A percentile compares a stretch with the other conserved stretches of the same genome.
These are phyloP conservation scores for Unio delphinus DNA, from an alignment of 2,888 invertebrate species.

Conservation along the genomic window DNA sequence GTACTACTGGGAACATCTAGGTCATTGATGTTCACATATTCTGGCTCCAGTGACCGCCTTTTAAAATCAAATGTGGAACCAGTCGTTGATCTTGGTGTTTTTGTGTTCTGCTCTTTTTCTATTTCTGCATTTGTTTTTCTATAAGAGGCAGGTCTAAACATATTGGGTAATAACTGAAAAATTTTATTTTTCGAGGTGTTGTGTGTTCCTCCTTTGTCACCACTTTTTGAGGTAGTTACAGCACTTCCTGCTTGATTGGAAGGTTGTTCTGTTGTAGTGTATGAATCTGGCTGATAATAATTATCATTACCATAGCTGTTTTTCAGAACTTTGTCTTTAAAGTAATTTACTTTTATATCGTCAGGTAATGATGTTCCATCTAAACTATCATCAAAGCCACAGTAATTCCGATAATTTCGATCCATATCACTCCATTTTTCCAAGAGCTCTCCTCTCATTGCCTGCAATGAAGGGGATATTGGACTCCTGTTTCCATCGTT, in stretches of 20 bases:
- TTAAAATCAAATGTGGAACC: background rate
- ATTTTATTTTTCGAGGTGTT: slow-evolving; percentile 23
- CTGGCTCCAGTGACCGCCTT: slow-evolving; percentile 21
- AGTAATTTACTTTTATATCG: slow-evolving; percentile 49
- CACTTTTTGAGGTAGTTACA: slow-evolving; percentile 11
- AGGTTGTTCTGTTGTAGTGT: slow-evolving; percentile 8
- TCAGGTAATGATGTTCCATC: slow-evolving; percentile 25
- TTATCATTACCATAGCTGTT: slow-evolving; percentile 43
- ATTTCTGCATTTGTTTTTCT: slow-evolving; percentile 11
- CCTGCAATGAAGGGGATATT: slow-evolving; percentile 22
- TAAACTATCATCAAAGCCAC: slow-evolving; percentile 39
- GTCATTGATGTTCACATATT: slow-evolving; percentile 31
- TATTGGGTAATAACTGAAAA: slow-evolving; percentile 37
- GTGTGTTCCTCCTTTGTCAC: slow-evolving; percentile 11
- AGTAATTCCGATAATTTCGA: slow-evolving; percentile 49
- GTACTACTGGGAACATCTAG: slow-evolving; percentile 1
- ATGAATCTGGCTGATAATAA: slow-evolving; percentile 38
- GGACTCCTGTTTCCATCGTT: too few species aligned
- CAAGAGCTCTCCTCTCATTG: slow-evolving; percentile 35
- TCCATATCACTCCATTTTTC: slow-evolving; percentile 53
- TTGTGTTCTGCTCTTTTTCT: too few species aligned
- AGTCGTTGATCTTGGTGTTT: slow-evolving; percentile 1
- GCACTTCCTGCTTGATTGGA: slow-evolving; percentile 2
- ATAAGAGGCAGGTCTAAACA: slow-evolving; percentile 33
- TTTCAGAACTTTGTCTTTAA: slow-evolving; percentile 46